Evolutionary conservation across 2,797 vertebrate genomes (phyloP), one percentile per base, ranked within the genome.

Genomic region (Urocyon cinereoargenteus): DNA sequence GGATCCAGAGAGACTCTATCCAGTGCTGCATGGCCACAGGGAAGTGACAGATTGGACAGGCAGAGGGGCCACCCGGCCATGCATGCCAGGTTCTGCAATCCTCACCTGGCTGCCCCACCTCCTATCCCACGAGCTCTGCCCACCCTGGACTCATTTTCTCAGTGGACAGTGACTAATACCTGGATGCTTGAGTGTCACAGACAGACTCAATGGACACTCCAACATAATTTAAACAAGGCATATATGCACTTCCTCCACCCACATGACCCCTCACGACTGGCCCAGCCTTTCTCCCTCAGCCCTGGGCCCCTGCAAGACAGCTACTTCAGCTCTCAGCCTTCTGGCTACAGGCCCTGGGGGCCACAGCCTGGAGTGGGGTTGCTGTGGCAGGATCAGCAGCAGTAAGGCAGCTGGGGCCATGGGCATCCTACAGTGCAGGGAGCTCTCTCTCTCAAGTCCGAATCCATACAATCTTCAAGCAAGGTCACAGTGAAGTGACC

Each of bases 201-300:
- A 88, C 31, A 91, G 81, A 91, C 34, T 79, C 85, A 84, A 18
- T 82, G 62, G 96, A 90, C 45, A 92, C 51, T 75, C n/a, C 51
- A 78, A 66, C 10, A 28, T 51, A 75, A 40, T 45, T 61, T 59
- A 79, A 81, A 97, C 57, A 88, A 53, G 24, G 53, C 4, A 24
- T 53, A 1, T 28, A 61, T 0, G 2, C 15, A 77, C 8, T 62
- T 34, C 24, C 61, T 70, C 49, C 5, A 59, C 28, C 21, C 0
- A 0, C 34, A 18, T 18, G 5, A 1, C 12, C 28, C 22, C 13
- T 85, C 64, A 57, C 1, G 11, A 45, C 40, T 34, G 83, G 53
- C 64, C 31, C 10, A 9, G 22, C 40, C 59, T 53, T 1, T 18
- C 19, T 59, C 40, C 28, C 34, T 21, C 82, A 31, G 62, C 11